phyloP scores from a whole-genome alignment of 2,888 invertebrate species.

The Calameuta filiformis region DNA sequence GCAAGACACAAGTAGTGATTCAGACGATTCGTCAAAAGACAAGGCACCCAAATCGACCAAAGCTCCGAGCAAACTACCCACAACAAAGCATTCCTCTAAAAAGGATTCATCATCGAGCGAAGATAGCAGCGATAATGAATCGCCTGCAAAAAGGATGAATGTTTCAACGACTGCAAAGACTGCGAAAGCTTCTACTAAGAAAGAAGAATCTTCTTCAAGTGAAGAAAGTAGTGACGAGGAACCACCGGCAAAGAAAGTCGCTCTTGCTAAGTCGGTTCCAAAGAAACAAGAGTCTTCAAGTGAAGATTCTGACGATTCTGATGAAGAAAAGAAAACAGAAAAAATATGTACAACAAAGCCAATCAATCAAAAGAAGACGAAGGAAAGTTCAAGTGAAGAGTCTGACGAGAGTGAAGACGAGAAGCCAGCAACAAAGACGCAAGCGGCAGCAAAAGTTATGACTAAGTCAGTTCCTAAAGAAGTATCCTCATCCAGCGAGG shows the following conservation, averaged over 20 bases:
- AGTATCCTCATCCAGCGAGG: conserved; percentile 43
- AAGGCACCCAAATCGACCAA: conserved; percentile 35
- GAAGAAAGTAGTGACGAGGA: conserved; percentile 1
- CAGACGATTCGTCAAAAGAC: conserved; percentile 64
- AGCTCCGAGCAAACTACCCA: conserved; percentile 24
- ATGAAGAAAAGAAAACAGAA: conserved; percentile 56
- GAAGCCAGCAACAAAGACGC: conserved; percentile 35
- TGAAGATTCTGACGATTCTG: conserved; percentile 58
- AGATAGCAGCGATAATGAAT: conserved; percentile 33
- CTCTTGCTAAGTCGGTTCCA: conserved; percentile 23
- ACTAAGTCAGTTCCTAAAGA: conserved; percentile 24
- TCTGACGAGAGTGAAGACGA: conserved; percentile 55
- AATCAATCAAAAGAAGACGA: conserved; percentile 30
- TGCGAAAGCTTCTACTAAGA: conserved; percentile 9
- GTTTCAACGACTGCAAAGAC: conserved; percentile 14
- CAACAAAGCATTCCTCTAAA: conserved; percentile 36
- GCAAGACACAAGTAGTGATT: conserved; percentile 37
- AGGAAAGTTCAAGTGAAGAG: conserved; percentile 57
- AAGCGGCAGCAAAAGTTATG: conserved; percentile 28
- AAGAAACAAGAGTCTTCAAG: conserved; percentile 41
- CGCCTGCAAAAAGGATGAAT: conserved; percentile 24
- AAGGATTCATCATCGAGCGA: conserved; percentile 41
- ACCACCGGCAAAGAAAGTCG: conserved; percentile 29
- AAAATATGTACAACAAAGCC: conserved; percentile 34
- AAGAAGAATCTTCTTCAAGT: conserved; percentile 18